Evolutionary conservation across 2,888 invertebrate genomes (phyloP).

Genomic region (Eutolmus rufibarbis): DNA sequence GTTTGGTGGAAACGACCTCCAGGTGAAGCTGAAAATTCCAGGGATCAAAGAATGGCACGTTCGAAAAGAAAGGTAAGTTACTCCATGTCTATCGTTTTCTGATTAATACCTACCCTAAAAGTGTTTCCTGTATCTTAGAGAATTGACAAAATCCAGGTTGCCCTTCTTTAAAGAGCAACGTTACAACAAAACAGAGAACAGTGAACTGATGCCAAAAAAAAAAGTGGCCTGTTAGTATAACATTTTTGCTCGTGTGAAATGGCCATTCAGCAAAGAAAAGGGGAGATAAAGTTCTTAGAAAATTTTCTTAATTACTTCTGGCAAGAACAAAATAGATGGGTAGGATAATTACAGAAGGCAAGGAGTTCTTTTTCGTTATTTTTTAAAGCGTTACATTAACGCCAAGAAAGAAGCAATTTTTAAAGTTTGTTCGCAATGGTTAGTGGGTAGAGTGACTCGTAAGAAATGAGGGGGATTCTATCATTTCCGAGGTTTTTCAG

Average conservation of each 20-base stretch:
- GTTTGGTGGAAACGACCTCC: conserved; percentile 89
- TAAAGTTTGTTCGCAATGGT: not conserved
- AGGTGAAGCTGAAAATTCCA: conserved; percentile 83
- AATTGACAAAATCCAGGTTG: not conserved
- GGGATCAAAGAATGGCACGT: conserved; percentile 83
- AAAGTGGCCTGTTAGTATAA: not conserved
- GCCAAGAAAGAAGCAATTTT: not conserved
- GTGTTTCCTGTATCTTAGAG: not conserved
- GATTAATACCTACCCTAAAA: not conserved
- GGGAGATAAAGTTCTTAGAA: not conserved
- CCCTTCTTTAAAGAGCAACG: not conserved
- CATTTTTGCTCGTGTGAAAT: not conserved
- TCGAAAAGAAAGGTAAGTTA: conserved; percentile 83
- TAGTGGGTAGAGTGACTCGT: not conserved
- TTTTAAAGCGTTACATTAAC: not conserved
- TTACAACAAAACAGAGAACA: not conserved
- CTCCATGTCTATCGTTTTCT: not conserved
- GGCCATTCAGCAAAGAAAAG: not conserved
- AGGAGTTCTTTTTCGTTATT: not conserved
- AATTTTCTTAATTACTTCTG: not conserved
- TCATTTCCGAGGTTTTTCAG: too few relatives aligned
- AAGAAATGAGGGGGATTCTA: not conserved
- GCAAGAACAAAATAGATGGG: not conserved
- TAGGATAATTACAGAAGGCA: not conserved
- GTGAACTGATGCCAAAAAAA: not conserved